Percentiles rank a stretch among this genome's conserved stretches.
These are phyloP conservation scores for Gymnoscopelus microlampas DNA, from an alignment of 2,797 vertebrate species.

Conservation along the genomic window DNA sequence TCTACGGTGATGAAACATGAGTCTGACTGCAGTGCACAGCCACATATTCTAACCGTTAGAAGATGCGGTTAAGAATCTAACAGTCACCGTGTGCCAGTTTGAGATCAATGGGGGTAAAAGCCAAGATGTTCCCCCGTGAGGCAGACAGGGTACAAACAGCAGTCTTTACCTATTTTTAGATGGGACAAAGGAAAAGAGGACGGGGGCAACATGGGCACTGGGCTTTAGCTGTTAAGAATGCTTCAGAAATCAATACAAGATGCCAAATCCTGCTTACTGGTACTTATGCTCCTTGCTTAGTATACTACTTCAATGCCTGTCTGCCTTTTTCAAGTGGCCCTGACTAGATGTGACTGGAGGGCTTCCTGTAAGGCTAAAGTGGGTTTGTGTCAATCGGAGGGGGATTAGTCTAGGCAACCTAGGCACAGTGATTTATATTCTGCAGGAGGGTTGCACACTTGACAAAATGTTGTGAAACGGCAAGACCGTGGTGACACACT, in stretches of 20 bases:
- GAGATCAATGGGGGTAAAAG: conserved; percentile 1
- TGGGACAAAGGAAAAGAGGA: not conserved
- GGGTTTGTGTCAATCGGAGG: conserved; percentile 49
- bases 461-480: conserved; percentile 26
- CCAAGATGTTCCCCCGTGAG: not conserved
- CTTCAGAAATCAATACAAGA: conserved; percentile 53
- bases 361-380: conserved; percentile 44
- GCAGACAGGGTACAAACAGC: not conserved
- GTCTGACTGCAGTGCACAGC: conserved; percentile 13
- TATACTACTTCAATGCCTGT: conserved; percentile 44
- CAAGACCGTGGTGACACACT: conserved; percentile 23
- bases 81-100: not conserved
- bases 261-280: conserved; percentile 44
- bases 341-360: conserved; percentile 48
- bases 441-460: conserved; percentile 1
- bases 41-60: not conserved
- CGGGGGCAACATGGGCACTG: not conserved
- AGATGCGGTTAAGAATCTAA: not conserved
- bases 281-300: conserved; percentile 50
- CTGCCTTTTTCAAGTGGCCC: conserved; percentile 45
- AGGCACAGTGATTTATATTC: conserved; percentile 32
- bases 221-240: not conserved
- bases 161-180: not conserved
- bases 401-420: conserved; percentile 54
- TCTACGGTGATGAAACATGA: conserved; percentile 16